These are phyloP conservation scores for Atlantisia rogersi DNA, from an alignment of 2,113 vertebrate genomes.

Conservation along the genomic window DNA sequence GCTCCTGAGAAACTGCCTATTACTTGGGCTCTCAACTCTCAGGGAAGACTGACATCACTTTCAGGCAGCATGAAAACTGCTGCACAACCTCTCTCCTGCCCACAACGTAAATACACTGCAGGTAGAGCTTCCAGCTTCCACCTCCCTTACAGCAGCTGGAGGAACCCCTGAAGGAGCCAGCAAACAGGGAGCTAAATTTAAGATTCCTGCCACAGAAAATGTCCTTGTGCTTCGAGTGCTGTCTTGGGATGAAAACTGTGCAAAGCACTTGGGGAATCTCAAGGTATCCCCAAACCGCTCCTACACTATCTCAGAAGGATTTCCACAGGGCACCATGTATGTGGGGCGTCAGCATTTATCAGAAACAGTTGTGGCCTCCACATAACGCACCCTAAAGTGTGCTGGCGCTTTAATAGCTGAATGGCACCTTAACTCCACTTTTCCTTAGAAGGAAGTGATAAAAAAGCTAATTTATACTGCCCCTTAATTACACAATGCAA, in stretches of 20 bases:
- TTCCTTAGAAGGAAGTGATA: conserved; percentile 63
- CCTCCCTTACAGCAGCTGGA: neutral
- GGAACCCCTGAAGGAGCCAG: neutral
- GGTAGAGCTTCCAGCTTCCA: neutral
- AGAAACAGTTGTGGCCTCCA: neutral
- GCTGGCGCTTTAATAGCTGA: conserved; percentile 22
- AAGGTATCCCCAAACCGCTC: neutral
- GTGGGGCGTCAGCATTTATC: neutral
- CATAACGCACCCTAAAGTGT: neutral
- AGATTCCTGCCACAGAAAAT: neutral
- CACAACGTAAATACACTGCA: neutral
- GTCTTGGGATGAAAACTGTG: neutral
- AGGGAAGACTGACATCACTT: neutral
- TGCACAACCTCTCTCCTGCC: neutral
- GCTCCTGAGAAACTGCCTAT: neutral
- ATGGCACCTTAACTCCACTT: conserved; percentile 16
- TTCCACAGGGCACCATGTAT: neutral
- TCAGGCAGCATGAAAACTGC: neutral
- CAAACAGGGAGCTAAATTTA: neutral
- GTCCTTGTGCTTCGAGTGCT: neutral
- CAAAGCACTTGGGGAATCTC: neutral
- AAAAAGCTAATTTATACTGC: conserved; percentile 53
- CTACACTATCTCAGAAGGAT: neutral
- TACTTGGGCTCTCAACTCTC: neutral
- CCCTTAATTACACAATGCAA: conserved; percentile 60